A percentile compares a stretch with the other conserved stretches of the same genome.
Conservation (phyloP, 2,888 invertebrate genomes). For the Rotaria sp. region DNA sequence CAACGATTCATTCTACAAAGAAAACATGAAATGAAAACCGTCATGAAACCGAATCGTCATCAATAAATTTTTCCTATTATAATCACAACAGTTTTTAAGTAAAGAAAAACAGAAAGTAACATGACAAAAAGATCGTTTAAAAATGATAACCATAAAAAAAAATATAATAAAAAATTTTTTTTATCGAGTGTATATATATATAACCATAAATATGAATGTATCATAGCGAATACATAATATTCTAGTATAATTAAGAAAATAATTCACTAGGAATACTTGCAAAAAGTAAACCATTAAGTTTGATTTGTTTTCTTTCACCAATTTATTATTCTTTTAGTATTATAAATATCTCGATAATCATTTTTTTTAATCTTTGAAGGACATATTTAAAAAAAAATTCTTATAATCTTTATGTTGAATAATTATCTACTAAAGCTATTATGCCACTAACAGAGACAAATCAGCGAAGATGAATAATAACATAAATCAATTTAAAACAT, state of each 20-base stretch:
- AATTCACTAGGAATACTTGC: background rate
- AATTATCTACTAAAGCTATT: conserved; percentile 88
- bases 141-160: too few relatives aligned
- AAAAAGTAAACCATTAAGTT: background rate
- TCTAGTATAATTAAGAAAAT: background rate
- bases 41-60: too few relatives aligned
- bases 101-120: too few relatives aligned
- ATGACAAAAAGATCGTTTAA: too few relatives aligned
- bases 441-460: conserved; percentile 63
- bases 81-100: too few relatives aligned
- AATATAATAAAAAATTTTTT: too few relatives aligned
- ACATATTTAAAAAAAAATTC: too few relatives aligned
- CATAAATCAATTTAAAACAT: background rate
- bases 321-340: conserved; percentile 57
- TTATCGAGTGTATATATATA: too few relatives aligned
- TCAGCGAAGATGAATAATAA: conserved; percentile 51
- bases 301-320: background rate
- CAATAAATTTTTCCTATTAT: background rate
- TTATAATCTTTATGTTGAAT: conserved; percentile 90
- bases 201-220: too few relatives aligned
- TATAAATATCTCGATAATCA: conserved; percentile 84
- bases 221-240: too few relatives aligned
- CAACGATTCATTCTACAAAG: background rate
- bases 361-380: too few relatives aligned
- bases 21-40: too few relatives aligned